Conservation (phyloP, 1,140 invertebrate species). For the Phthorimaea operculella region DNA sequence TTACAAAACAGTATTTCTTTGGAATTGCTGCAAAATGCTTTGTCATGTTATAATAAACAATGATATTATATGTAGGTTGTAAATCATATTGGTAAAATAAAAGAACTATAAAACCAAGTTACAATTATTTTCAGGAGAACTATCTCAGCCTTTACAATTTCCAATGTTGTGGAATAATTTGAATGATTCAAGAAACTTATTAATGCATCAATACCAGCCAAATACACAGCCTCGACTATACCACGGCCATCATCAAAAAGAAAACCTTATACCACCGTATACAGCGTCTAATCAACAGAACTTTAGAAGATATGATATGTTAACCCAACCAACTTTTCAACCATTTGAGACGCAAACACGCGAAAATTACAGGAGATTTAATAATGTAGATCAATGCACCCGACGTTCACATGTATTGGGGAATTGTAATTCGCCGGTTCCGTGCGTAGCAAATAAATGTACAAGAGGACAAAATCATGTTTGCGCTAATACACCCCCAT, state of each 20-base stretch:
- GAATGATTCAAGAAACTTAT: constrained; percentile 21
- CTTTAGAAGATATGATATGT: constrained; percentile 24
- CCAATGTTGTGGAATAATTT: constrained; percentile 20
- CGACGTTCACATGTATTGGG: too few species aligned
- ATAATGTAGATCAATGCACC: too few species aligned
- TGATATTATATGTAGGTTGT: too few species aligned
- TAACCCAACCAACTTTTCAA: constrained; percentile 7
- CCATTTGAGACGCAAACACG: too few species aligned
- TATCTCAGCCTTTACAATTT: too few species aligned
- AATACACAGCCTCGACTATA: constrained; percentile 37
- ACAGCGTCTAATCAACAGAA: constrained; percentile 17
- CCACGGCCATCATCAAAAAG: constrained; percentile 26
- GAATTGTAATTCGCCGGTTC: not conserved
- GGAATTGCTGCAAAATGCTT: too few species aligned
- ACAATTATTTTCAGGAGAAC: too few species aligned
- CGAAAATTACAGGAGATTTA: too few species aligned
- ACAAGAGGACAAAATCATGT: constrained; percentile 23
- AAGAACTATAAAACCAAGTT: too few species aligned
- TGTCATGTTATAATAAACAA: too few species aligned
- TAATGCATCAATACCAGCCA: constrained; percentile 15
- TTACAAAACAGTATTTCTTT: too few species aligned
- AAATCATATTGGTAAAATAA: too few species aligned
- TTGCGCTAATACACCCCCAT: not conserved
- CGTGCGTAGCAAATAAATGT: constrained; percentile 21
- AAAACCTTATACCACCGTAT: constrained; percentile 20